phyloP scores from a whole-genome alignment of 2,797 vertebrate species.

The Gastrophryne carolinensis region DNA sequence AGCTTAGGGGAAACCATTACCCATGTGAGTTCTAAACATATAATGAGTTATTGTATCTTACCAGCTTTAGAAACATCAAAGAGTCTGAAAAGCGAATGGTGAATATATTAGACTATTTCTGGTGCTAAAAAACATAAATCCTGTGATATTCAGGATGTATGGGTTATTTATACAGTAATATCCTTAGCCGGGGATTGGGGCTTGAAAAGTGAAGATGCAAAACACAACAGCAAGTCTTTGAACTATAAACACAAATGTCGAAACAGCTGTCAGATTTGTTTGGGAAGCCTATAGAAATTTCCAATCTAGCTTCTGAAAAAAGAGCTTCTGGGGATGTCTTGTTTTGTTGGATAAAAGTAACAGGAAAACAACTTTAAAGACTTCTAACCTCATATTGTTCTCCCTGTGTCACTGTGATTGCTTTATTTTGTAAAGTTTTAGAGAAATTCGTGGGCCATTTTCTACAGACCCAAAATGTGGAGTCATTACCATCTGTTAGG shows the following conservation, averaged over 20 bases:
- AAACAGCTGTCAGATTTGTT: constrained; percentile 35
- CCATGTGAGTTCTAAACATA: constrained; percentile 33
- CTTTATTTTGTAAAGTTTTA: no score
- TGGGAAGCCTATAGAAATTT: constrained; percentile 24
- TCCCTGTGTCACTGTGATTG: not conserved
- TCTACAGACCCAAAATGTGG: no score
- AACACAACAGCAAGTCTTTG: constrained; percentile 28
- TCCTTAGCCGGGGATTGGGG: constrained; percentile 17
- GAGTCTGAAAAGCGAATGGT: constrained; percentile 22
- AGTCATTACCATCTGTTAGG: no score
- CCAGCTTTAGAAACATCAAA: constrained; percentile 38
- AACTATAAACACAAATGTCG: constrained; percentile 33
- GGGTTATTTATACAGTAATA: constrained; percentile 41
- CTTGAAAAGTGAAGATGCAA: constrained; percentile 31
- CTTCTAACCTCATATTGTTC: not conserved
- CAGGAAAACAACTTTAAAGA: not conserved
- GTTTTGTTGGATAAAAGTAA: not conserved
- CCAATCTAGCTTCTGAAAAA: not conserved
- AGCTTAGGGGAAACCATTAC: constrained; percentile 26
- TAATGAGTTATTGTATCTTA: constrained; percentile 39
- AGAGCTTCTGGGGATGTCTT: not conserved
- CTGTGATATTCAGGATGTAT: constrained; percentile 41
- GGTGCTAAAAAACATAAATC: constrained; percentile 36
- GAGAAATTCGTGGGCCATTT: no score
- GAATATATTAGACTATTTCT: constrained; percentile 38